A percentile compares a stretch with the other conserved stretches of the same genome.
Evolutionary conservation across 2,888 invertebrate genomes (phyloP).

Genomic region (Sinhomidia bicolor): DNA sequence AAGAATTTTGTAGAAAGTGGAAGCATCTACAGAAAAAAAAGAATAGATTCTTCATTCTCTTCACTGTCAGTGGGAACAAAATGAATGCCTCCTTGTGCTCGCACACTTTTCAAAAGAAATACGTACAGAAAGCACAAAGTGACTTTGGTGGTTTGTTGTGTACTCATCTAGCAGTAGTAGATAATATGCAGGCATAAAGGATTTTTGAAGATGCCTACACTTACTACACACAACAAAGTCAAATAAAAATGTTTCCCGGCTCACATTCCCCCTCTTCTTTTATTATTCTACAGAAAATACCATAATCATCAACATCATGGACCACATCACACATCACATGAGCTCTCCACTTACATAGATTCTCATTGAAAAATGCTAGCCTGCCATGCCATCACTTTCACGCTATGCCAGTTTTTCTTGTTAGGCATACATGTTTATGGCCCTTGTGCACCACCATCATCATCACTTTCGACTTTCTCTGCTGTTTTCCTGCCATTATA

Average conservation of each 20-base stretch:
- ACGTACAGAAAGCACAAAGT: background rate
- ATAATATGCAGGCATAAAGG: background rate
- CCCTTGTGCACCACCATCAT: background rate
- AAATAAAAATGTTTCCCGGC: constrained; percentile 25
- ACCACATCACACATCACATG: constrained; percentile 38
- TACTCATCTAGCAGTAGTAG: no score
- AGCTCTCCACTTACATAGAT: constrained; percentile 6
- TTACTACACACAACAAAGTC: background rate
- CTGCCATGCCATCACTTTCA: constrained; percentile 36
- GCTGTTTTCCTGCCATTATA: background rate
- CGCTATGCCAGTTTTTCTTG: constrained; percentile 18
- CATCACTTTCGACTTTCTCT: background rate
- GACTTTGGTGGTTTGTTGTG: background rate
- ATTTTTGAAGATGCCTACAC: background rate
- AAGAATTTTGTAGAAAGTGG: no score
- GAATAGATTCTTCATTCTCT: no score
- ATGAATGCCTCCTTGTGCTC: background rate
- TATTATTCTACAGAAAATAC: constrained; percentile 15
- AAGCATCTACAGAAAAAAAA: constrained; percentile 22
- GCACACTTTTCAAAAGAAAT: background rate
- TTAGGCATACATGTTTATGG: background rate
- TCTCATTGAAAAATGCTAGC: constrained; percentile 34
- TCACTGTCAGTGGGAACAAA: constrained; percentile 6
- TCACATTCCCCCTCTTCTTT: background rate
- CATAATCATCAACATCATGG: background rate